Percentiles rank a stretch among this genome's conserved stretches.
phyloP scores from a whole-genome alignment of 2,113 vertebrate genomes.

The Procavia capensis region DNA sequence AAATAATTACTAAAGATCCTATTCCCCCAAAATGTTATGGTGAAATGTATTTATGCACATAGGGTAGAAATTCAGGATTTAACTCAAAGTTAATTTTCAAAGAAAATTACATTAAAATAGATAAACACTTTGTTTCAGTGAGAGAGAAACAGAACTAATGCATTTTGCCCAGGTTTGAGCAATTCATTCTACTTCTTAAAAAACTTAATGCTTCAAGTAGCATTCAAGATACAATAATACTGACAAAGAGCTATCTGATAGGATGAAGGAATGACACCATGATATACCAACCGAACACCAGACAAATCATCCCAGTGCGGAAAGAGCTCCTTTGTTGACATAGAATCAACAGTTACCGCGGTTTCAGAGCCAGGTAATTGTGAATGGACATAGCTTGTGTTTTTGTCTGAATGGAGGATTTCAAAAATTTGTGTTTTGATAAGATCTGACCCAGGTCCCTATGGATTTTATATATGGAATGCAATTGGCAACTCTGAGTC shows the following conservation, averaged over 20 bases:
- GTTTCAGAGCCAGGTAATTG: slow-evolving; percentile 32
- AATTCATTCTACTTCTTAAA: slow-evolving; percentile 68
- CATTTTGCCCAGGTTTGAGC: slow-evolving; percentile 67
- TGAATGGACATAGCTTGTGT: slow-evolving; percentile 22
- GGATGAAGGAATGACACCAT: slow-evolving; percentile 22
- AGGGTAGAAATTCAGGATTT: slow-evolving; percentile 45
- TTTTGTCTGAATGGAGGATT: slow-evolving; percentile 49
- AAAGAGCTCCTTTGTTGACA: slow-evolving; percentile 16
- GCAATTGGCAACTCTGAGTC: slow-evolving; percentile 68
- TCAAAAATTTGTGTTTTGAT: slow-evolving; percentile 65
- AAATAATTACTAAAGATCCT: slow-evolving; percentile 56
- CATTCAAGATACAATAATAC: slow-evolving; percentile 56
- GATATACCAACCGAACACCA: slow-evolving; percentile 60
- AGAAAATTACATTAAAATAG: slow-evolving; percentile 69
- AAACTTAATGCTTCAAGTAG: slow-evolving; percentile 69
- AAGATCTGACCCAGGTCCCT: slow-evolving; percentile 48
- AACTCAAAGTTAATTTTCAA: slow-evolving; percentile 70
- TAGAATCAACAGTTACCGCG: slow-evolving; percentile 36
- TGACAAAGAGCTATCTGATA: slow-evolving; percentile 60
- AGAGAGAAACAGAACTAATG: slow-evolving; percentile 66
- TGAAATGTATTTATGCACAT: slow-evolving; percentile 62
- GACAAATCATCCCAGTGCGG: slow-evolving; percentile 2
- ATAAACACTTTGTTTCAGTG: slow-evolving; percentile 61
- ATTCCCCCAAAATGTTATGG: neutral
- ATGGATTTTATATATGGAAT: slow-evolving; percentile 59